A percentile compares a stretch with the other conserved stretches of the same genome.
Conservation (phyloP, 2,113 vertebrate species). For the Balaeniceps rex region DNA sequence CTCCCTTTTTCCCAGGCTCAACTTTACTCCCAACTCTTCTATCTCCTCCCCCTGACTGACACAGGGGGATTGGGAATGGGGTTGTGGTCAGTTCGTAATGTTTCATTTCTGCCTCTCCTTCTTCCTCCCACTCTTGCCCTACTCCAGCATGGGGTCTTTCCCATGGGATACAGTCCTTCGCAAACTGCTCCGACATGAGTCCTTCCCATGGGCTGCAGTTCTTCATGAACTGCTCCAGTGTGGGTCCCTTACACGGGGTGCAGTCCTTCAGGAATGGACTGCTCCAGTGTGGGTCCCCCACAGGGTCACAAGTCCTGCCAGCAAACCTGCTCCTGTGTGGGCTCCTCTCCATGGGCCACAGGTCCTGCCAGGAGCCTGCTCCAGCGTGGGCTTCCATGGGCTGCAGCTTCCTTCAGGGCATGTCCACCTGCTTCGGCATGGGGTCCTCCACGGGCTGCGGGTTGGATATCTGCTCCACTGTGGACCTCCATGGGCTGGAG, state of each 20-base stretch:
- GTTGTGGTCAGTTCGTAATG: neutral
- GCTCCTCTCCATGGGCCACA: neutral
- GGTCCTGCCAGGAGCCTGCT: neutral
- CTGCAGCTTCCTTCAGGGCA: neutral
- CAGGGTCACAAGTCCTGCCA: neutral
- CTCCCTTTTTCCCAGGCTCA: neutral
- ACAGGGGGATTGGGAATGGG: neutral
- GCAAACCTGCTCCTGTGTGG: neutral
- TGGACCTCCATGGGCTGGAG: neutral
- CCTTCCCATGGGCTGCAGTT: neutral
- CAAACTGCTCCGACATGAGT: no score
- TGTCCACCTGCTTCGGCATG: accelerated
- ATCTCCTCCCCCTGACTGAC: neutral
- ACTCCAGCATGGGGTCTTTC: neutral
- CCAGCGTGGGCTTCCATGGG: accelerated
- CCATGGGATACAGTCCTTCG: neutral
- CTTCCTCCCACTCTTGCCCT: neutral
- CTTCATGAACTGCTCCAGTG: neutral
- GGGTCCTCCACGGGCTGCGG: neutral
- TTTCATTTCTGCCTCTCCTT: neutral
- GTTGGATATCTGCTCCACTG: neutral
- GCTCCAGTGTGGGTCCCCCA: neutral
- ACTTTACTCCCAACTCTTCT: neutral
- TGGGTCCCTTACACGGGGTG: neutral
- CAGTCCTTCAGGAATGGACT: neutral